Conservation (phyloP, 2,888 invertebrate species). For the Antitype chi region DNA sequence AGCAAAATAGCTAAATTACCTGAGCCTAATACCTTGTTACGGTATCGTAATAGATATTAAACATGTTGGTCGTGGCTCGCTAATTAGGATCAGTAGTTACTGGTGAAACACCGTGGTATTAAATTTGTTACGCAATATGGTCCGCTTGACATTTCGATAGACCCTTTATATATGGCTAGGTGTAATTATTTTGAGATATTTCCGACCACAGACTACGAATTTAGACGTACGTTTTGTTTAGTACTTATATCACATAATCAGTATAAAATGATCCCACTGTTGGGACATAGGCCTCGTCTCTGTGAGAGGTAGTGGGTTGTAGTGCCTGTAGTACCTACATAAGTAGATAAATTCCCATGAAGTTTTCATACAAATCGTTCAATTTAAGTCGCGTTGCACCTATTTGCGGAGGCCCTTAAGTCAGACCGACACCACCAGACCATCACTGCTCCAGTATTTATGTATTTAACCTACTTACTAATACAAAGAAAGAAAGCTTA, state of each 20-base stretch:
- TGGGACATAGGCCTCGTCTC: too few relatives aligned
- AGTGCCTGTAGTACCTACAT: too few relatives aligned
- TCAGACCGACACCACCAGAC: too few relatives aligned
- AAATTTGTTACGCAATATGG: slow-evolving; percentile 56
- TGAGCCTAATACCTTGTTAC: slow-evolving; percentile 55
- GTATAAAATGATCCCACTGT: too few relatives aligned
- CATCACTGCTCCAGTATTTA: too few relatives aligned
- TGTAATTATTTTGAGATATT: slow-evolving; percentile 39
- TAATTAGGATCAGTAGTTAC: slow-evolving; percentile 56
- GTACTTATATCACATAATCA: neutral
- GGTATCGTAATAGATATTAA: slow-evolving; percentile 59
- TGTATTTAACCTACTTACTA: too few relatives aligned
- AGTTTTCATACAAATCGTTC: too few relatives aligned
- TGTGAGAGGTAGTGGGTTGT: too few relatives aligned
- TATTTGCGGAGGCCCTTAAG: too few relatives aligned
- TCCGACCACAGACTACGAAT: neutral
- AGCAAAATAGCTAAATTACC: slow-evolving; percentile 42
- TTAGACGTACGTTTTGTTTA: neutral
- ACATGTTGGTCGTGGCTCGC: slow-evolving; percentile 53
- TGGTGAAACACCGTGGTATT: slow-evolving; percentile 45
- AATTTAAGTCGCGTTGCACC: too few relatives aligned
- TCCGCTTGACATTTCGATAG: slow-evolving; percentile 48
- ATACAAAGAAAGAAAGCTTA: neutral
- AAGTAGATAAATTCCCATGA: too few relatives aligned
- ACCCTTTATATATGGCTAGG: slow-evolving; percentile 13